Evolutionary conservation across 2,888 invertebrate genomes (phyloP).

Genomic region (Drosophila helvetica): DNA sequence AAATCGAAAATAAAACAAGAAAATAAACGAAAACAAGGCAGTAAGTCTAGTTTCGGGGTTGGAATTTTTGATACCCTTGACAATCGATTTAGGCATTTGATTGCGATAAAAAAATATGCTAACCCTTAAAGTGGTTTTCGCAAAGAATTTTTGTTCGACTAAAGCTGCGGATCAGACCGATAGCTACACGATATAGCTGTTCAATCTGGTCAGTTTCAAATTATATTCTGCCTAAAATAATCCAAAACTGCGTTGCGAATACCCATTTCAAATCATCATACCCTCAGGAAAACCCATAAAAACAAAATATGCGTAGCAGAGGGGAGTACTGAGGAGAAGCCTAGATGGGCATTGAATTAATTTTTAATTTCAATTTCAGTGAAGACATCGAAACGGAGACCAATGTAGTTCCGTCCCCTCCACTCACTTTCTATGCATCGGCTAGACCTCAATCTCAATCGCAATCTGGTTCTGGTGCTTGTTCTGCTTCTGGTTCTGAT

Average conservation of each 20-base stretch:
- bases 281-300: not conserved
- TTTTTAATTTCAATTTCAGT: conserved; percentile 48
- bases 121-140: no score
- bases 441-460: conserved; percentile 21
- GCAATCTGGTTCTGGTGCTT: conserved; percentile 24
- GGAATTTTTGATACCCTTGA: conserved; percentile 56
- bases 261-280: not conserved
- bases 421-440: conserved; percentile 61
- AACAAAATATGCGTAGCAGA: conserved; percentile 1
- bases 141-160: no score
- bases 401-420: conserved; percentile 13
- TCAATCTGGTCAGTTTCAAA: no score
- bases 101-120: no score
- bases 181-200: no score
- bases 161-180: no score
- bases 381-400: conserved; percentile 48
- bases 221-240: no score
- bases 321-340: not conserved
- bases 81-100: no score
- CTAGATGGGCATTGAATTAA: conserved; percentile 29
- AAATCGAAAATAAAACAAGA: conserved; percentile 27
- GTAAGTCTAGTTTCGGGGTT: conserved; percentile 8
- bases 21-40: conserved; percentile 33
- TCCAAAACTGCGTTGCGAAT: no score
- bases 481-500: conserved; percentile 6